Base-by-base conservation (phyloP, 2,113 vertebrate genomes). In the Psephotus haematonotus region DNA sequence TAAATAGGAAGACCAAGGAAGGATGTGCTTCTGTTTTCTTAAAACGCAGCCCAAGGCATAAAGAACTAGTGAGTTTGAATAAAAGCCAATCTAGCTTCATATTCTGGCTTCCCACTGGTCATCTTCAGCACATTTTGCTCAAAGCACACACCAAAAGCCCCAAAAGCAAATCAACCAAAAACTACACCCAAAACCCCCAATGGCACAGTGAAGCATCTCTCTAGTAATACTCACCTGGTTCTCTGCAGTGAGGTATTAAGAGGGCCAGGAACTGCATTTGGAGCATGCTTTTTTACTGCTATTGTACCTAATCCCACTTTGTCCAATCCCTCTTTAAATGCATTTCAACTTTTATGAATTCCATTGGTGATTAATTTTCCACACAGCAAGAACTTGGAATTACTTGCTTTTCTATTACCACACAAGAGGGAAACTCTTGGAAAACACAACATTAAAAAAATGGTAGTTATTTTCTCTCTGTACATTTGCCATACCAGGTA, bases 351-450 rank as follows among this genome's bases (percentile, higher is more conserved):
- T 47, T 19, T 47, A 11, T 39, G 41, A 69, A 65, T 43, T 43
- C 37, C 18, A 11, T 20, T 33, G 23, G 31, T 50, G 37, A 90
- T 19, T 46, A 52, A 15, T 52, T 86, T 86, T 43, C 59, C 49
- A 52, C 16, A 65, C 9, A 47, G 18, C 0, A 2, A 70, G 39
- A 81, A 28, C 23, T 18, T 46, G 23, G 20, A 65, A 69, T 27
- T 2, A 65, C 20, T 88, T 85, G 17, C 19, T 65, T 37, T 62
- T 43, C 28, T 59, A 31, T 17, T 23, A 39, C 16, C 33, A 49
- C 27, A 39, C 20, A 52, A 27, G n/a, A 52, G 1, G 14, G 13
- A 23, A 86, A 68, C 10, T 4, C 49, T 82, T 0, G 0, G n/a
- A 77, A 86, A 89, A 68, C 1, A 49, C 6, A 50, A 65, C 6